Evolutionary conservation across 2,113 vertebrate genomes (phyloP).

Genomic region (Urocolius indicus): DNA sequence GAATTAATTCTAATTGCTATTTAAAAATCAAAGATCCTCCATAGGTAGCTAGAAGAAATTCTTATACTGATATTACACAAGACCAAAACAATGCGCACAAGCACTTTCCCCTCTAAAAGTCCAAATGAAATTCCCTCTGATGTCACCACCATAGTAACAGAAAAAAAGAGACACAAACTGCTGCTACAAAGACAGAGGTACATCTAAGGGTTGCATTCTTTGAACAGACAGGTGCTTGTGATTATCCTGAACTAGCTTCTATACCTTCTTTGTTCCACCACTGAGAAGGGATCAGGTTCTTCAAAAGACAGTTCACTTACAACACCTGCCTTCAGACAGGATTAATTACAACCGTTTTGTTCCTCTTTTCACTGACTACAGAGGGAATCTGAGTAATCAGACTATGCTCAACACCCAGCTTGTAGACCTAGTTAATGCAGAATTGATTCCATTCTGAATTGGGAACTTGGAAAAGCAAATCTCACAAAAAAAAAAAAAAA

Average conservation of each 20-base stretch:
- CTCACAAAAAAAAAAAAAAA: neutral
- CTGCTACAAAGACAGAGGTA: neutral
- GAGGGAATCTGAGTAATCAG: neutral
- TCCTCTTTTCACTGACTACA: neutral
- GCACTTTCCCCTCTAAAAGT: neutral
- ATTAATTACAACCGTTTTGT: neutral
- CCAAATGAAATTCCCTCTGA: neutral
- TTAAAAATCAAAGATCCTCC: neutral
- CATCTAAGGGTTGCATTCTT: neutral
- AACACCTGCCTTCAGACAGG: neutral
- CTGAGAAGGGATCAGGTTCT: neutral
- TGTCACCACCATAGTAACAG: rapidly evolving
- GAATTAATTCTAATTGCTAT: neutral
- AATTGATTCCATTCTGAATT: neutral
- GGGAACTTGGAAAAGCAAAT: neutral
- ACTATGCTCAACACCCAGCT: neutral
- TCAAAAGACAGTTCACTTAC: too few relatives aligned
- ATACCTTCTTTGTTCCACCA: neutral
- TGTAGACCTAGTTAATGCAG: neutral
- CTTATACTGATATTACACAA: neutral
- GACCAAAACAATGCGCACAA: rapidly evolving
- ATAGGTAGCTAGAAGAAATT: neutral
- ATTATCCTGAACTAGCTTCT: neutral
- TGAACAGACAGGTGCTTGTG: neutral
- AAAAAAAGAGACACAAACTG: neutral